These are phyloP conservation scores for Acanthiza pusilla DNA, from an alignment of 2,797 vertebrate genomes.

Conservation along the genomic window DNA sequence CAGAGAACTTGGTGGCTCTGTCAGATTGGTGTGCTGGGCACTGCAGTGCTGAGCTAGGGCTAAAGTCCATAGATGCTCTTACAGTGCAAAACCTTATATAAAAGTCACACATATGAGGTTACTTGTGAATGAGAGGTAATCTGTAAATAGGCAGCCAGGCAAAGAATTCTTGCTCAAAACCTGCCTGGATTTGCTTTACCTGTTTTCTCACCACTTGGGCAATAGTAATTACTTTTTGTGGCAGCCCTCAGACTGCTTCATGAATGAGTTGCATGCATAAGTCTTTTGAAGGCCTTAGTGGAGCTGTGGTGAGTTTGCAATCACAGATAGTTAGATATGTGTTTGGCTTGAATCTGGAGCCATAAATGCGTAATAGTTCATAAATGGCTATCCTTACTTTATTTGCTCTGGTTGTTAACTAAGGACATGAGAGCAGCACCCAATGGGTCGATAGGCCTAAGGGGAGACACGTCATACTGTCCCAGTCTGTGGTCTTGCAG, in stretches of 20 bases:
- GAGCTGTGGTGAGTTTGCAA: background rate
- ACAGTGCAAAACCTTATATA: background rate
- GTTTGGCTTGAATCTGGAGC: background rate
- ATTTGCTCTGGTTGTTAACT: background rate
- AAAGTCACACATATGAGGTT: background rate
- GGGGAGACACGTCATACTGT: background rate
- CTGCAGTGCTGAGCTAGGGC: background rate
- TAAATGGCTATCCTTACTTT: background rate
- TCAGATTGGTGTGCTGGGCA: background rate
- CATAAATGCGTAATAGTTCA: background rate
- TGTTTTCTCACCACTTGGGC: background rate
- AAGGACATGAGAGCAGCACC: background rate
- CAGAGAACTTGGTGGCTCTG: background rate
- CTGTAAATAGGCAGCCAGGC: background rate
- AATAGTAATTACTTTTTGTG: constrained; percentile 11
- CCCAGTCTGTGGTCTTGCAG: background rate
- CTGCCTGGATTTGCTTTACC: constrained; percentile 47
- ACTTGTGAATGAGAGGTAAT: background rate
- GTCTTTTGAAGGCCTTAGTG: background rate
- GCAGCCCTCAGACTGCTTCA: background rate
- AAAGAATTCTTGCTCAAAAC: constrained; percentile 16
- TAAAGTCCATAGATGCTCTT: background rate
- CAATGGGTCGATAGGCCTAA: background rate
- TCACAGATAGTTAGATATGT: background rate
- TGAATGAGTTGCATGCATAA: background rate